Evolutionary conservation across 1,140 invertebrate species (phyloP).

Genomic region (Drosophila pseudoananassae): DNA sequence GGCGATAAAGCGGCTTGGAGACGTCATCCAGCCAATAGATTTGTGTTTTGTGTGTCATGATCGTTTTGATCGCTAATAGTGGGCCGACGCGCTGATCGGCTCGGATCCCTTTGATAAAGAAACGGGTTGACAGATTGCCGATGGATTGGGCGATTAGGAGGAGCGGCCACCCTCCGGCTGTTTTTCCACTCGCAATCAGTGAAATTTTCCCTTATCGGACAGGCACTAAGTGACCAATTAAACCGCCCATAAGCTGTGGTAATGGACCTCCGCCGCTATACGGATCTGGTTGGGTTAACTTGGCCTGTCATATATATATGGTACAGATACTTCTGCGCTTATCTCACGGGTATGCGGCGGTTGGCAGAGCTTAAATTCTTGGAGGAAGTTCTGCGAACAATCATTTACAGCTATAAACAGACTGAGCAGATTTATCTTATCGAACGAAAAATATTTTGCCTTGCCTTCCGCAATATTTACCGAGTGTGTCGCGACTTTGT

Average conservation of each 20-base stretch:
- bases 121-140: slow-evolving; percentile 14
- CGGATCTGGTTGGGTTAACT: slow-evolving; percentile 24
- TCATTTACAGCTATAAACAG: slow-evolving; percentile 30
- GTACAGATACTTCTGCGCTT: slow-evolving; percentile 24
- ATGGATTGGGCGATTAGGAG: neutral
- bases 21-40: slow-evolving; percentile 59
- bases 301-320: slow-evolving; percentile 14
- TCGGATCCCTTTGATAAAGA: slow-evolving; percentile 12
- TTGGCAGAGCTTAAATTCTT: neutral
- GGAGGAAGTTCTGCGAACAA: slow-evolving; percentile 17
- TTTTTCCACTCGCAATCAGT: neutral
- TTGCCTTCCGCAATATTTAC: slow-evolving; percentile 36
- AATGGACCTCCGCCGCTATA: neutral
- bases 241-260: neutral
- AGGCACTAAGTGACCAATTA: neutral
- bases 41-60: slow-evolving; percentile 72
- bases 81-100: slow-evolving; percentile 6
- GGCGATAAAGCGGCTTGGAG: slow-evolving; percentile 24
- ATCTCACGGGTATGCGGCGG: slow-evolving; percentile 3
- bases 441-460: slow-evolving; percentile 40
- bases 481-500: slow-evolving; percentile 7
- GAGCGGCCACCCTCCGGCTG: neutral
- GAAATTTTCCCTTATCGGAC: slow-evolving; percentile 15
- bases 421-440: slow-evolving; percentile 48
- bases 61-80: slow-evolving; percentile 65